Evolutionary conservation across 92 coral and sea anemone genomes (phyloP), one percentile per base, ranked within the genome.

Genomic region (Porites divaricata): DNA sequence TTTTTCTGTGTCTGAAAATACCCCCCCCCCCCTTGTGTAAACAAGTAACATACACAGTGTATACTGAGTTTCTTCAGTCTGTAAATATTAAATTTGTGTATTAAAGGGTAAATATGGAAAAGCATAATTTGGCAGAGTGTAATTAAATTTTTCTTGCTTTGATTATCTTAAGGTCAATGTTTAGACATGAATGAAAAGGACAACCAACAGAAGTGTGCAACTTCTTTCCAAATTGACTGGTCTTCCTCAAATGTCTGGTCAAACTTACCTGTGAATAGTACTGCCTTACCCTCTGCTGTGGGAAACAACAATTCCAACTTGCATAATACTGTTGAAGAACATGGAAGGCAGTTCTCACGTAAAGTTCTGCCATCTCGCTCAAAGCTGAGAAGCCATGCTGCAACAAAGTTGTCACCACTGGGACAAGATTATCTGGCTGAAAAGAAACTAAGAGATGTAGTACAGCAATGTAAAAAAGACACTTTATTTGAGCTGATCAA

Each of bases 361-460:
- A 94, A 93, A 85, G 75, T 97, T 77, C 89, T 91, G 7, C 96
- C 98, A 2, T 91, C 98, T 50, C 95, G 90, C 25, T 71, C 82
- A 70, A 97, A 80, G 81, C 85, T 89, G 15, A 88, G 93, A 67
- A 59, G 88, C 66, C 94, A 93, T 21, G 75, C 93, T 0, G 81
- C 89, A 9, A 20, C 83, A 11, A 93, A 70, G 89, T 84, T 89
- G 66, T 89, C 96, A 56, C 88, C 97, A 49, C 16, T 67, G 35
- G 95, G 96, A 25, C 90, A 81, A 24, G 88, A 83, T 26, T 81
- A 74, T 70, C 63, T 91, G 50, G 88, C 89, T n/a, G 95, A 97
- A 74, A 94, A 88, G 81, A 89, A 89, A 81, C 90, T 97, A 19
- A 88, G 98, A 81, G 99, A 95, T 67, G 98, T 93, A 17, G 97